phyloP scores from a whole-genome alignment of 2,797 vertebrate species.

The Syngnathus rostellatus region DNA sequence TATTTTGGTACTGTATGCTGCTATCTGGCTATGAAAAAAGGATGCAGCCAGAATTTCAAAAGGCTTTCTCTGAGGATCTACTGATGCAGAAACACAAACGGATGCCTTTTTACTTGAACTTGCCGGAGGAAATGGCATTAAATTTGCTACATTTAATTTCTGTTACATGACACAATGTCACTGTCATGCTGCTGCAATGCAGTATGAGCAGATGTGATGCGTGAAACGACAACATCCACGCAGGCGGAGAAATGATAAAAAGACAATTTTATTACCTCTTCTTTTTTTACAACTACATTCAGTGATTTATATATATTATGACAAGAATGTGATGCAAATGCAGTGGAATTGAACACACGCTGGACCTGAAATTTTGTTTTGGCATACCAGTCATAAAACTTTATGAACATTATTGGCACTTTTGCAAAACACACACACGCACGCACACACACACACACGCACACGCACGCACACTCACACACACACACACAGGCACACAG shows the following conservation, averaged over 20 bases:
- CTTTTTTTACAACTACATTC: not conserved
- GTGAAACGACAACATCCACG: constrained; percentile 1
- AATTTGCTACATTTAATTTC: constrained; percentile 8
- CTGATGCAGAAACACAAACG: constrained; percentile 20
- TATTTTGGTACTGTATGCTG: constrained; percentile 6
- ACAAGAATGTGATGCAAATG: not conserved
- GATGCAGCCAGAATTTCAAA: constrained; percentile 19
- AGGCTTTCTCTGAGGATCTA: constrained; percentile 21
- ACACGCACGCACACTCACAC: no score
- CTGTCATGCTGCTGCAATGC: constrained; percentile 21
- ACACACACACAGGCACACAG: no score
- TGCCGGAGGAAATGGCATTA: constrained; percentile 28
- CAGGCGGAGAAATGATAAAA: not conserved
- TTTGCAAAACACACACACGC: no score
- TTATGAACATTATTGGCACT: no score
- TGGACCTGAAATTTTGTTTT: no score
- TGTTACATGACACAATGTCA: constrained; percentile 28
- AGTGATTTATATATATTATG: not conserved
- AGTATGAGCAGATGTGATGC: not conserved
- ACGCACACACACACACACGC: no score
- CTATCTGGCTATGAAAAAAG: constrained; percentile 12
- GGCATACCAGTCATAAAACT: no score
- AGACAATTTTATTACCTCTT: not conserved
- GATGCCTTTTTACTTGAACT: constrained; percentile 12
- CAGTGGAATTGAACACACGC: not conserved